phyloP scores from a whole-genome alignment of 2,888 invertebrate species.

The Aplocera efformata region DNA sequence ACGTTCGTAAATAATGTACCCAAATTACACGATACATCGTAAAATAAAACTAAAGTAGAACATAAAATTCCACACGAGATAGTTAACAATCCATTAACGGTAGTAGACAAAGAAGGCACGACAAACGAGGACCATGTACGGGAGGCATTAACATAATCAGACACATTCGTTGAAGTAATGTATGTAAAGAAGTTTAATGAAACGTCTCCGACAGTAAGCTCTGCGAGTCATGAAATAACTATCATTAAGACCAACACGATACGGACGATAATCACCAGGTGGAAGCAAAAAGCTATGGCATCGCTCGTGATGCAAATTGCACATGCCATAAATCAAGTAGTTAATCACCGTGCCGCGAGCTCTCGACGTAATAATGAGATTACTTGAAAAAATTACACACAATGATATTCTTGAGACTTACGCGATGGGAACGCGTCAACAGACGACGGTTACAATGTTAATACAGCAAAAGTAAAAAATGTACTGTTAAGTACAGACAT shows the following conservation, averaged over 20 bases:
- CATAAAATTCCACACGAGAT: slow-evolving; percentile 38
- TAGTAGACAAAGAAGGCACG: slow-evolving; percentile 54
- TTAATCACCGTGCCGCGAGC: slow-evolving; percentile 70
- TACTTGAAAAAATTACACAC: slow-evolving; percentile 71
- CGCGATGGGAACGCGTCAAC: slow-evolving; percentile 45
- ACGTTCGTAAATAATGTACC: slow-evolving; percentile 1
- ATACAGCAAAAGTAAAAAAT: slow-evolving; percentile 22
- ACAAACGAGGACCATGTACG: slow-evolving; percentile 55
- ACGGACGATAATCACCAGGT: slow-evolving; percentile 76
- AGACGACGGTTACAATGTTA: slow-evolving; percentile 40
- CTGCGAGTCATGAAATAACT: slow-evolving; percentile 76
- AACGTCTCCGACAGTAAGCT: slow-evolving; percentile 70
- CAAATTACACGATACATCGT: slow-evolving; percentile 14
- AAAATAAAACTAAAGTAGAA: slow-evolving; percentile 29
- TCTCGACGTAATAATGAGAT: slow-evolving; percentile 72
- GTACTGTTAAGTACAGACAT: slow-evolving; percentile 24
- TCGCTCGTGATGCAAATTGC: slow-evolving; percentile 76
- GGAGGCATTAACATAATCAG: slow-evolving; percentile 72
- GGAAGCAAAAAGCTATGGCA: slow-evolving; percentile 73
- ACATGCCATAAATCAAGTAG: slow-evolving; percentile 75
- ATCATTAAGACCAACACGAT: slow-evolving; percentile 78
- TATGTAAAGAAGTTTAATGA: slow-evolving; percentile 76
- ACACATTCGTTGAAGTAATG: slow-evolving; percentile 74
- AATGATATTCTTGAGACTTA: slow-evolving; percentile 43
- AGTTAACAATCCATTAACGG: slow-evolving; percentile 65